These are phyloP conservation scores for Acleris laterana DNA, from an alignment of 2,888 invertebrate species.

Conservation along the genomic window DNA sequence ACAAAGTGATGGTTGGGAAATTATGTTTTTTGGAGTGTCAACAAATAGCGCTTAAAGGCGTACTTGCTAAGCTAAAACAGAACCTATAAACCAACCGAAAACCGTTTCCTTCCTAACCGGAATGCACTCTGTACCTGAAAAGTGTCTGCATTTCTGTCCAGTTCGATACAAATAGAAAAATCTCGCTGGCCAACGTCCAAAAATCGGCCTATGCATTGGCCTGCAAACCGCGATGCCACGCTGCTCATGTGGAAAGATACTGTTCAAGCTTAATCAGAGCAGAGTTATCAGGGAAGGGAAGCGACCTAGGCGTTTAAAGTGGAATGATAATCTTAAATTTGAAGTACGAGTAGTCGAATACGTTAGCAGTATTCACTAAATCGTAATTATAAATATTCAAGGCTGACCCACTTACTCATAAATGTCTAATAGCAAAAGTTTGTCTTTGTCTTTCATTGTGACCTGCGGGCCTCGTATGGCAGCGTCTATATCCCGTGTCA, in stretches of 20 bases:
- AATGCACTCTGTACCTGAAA: constrained; percentile 12
- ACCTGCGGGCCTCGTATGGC: no score
- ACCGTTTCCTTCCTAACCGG: neutral
- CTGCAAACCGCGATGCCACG: constrained; percentile 53
- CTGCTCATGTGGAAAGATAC: constrained; percentile 58
- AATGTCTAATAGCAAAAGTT: no score
- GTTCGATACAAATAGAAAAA: constrained; percentile 34
- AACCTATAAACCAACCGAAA: neutral
- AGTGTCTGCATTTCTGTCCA: constrained; percentile 21
- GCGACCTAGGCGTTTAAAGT: neutral
- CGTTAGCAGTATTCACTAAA: no score
- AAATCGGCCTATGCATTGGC: constrained; percentile 54
- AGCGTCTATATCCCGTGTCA: no score
- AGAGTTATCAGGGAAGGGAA: constrained; percentile 40
- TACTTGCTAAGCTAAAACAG: no score
- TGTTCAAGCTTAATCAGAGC: constrained; percentile 46
- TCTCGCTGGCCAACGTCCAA: constrained; percentile 54
- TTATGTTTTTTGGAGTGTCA: no score
- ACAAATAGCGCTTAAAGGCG: no score
- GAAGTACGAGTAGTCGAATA: neutral
- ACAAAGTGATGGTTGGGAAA: no score
- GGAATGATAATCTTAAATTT: neutral
- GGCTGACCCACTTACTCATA: no score
- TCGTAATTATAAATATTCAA: no score
- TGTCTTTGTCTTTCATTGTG: no score